Base-by-base conservation (phyloP, 2,888 invertebrate genomes). In the Ametastegia equiseti region DNA sequence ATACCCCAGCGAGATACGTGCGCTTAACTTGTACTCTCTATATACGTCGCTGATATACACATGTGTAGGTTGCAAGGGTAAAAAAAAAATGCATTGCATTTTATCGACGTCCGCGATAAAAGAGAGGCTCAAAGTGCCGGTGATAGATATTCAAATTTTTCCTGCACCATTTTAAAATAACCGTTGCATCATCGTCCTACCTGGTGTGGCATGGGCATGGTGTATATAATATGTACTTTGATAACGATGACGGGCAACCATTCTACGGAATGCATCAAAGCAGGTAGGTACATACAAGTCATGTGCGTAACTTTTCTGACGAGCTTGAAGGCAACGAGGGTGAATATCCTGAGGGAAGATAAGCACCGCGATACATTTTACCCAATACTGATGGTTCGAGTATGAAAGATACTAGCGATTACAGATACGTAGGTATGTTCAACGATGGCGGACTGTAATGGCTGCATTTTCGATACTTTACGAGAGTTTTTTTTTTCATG, bases 11-110 rank as follows among this genome's bases (percentile, higher is more conserved):
- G 19, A n/a, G 19, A 67, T 67, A 67, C 65, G 65, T 67, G 36
- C n/a, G n/a, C 65, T 39, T 39, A 67, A 67, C 67, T 36, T 39
- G 36, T 6, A n/a, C 67, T 11, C 11, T 15, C 19, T 5, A 6
- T 54, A 15, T 6, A 60, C 5, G 39, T 67, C 23, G 47, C n/a
- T n/a, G n/a, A n/a, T n/a, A n/a, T n/a, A n/a, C n/a, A 47, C 45
- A 45, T 13, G 42, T 45, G 71, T 30, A 47, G 36, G 71, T 45
- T 71, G 42, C 15, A 27, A 27, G n/a, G n/a, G n/a, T n/a, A n/a
- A n/a, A n/a, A 65, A 71, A 71, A 71, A 71, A 45, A 15, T 71
- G 45, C 71, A 71, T 71, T 71, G 71, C 71, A 71, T 71, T 71
- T 71, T 71, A 71, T 71, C 71, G 71, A 47, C 71, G 27, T 47